These are phyloP conservation scores for Oxyura jamaicensis DNA, from an alignment of 2,113 vertebrate genomes.

Conservation along the genomic window DNA sequence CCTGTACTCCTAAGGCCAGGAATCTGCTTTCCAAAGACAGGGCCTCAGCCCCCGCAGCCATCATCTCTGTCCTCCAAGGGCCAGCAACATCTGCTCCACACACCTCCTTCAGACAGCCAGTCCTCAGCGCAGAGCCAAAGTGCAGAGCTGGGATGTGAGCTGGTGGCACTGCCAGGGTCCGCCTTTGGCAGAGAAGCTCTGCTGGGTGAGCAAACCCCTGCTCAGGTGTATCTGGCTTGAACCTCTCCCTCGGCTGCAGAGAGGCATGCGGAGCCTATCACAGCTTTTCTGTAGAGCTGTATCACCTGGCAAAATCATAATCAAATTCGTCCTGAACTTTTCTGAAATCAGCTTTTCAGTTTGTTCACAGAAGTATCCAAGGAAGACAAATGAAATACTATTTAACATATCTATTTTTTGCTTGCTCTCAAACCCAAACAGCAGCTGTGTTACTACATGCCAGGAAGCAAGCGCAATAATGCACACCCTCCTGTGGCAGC, in stretches of 20 bases:
- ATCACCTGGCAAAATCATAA: neutral
- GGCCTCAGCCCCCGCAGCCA: neutral
- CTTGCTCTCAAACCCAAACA: neutral
- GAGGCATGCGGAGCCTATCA: neutral
- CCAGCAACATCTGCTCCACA: fast-evolving
- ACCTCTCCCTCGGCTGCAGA: neutral
- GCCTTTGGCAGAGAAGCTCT: neutral
- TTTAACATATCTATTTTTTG: conserved; percentile 44
- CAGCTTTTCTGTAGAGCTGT: neutral
- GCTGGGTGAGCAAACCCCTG: neutral
- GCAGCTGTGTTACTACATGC: conserved; percentile 47
- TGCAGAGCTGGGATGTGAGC: fast-evolving
- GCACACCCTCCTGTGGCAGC: conserved; percentile 78
- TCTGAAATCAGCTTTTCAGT: conserved; percentile 32
- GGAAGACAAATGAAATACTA: conserved; percentile 70
- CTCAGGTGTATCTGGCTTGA: neutral
- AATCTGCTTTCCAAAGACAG: neutral
- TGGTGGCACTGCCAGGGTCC: neutral
- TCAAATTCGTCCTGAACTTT: neutral
- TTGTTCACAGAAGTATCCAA: conserved; percentile 58
- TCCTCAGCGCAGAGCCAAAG: neutral
- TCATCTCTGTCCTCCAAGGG: neutral
- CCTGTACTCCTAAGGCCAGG: neutral
- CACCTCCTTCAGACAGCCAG: fast-evolving
- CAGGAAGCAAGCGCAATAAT: conserved; percentile 65